Evolutionary conservation across 2,888 invertebrate species (phyloP).

Genomic region (Mimachlamys varia): DNA sequence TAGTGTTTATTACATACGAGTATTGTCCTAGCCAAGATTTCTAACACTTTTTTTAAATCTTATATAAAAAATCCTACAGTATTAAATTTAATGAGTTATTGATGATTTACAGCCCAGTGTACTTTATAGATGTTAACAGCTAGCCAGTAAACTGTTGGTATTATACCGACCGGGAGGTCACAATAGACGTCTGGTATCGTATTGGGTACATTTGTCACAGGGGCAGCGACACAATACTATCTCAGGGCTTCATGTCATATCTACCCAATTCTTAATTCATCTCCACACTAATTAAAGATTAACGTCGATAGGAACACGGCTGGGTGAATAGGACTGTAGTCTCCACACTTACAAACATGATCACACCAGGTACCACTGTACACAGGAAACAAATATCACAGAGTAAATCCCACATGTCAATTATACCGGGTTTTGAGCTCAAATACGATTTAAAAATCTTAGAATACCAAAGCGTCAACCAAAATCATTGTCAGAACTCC

Average conservation of each 20-base stretch:
- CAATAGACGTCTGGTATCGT: background rate
- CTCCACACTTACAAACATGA: background rate
- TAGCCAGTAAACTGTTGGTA: background rate
- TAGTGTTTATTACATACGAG: too few relatives aligned
- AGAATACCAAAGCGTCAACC: too few relatives aligned
- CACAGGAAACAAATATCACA: background rate
- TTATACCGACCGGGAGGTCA: background rate
- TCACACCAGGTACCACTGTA: background rate
- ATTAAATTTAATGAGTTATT: background rate
- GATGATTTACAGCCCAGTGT: background rate
- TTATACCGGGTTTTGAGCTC: too few relatives aligned
- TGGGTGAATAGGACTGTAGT: background rate
- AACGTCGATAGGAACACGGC: background rate
- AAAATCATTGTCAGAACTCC: too few relatives aligned
- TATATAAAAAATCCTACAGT: background rate
- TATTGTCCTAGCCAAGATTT: too few relatives aligned
- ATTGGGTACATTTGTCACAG: background rate
- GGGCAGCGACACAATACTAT: background rate
- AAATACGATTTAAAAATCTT: too few relatives aligned
- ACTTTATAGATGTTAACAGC: background rate
- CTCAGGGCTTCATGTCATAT: background rate
- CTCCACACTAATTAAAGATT: slow-evolving; percentile 29
- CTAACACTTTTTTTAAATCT: background rate
- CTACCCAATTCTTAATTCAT: background rate
- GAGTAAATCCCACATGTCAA: background rate